Evolutionary conservation across 2,797 vertebrate genomes (phyloP).

Genomic region (Hozukius guyotensis): DNA sequence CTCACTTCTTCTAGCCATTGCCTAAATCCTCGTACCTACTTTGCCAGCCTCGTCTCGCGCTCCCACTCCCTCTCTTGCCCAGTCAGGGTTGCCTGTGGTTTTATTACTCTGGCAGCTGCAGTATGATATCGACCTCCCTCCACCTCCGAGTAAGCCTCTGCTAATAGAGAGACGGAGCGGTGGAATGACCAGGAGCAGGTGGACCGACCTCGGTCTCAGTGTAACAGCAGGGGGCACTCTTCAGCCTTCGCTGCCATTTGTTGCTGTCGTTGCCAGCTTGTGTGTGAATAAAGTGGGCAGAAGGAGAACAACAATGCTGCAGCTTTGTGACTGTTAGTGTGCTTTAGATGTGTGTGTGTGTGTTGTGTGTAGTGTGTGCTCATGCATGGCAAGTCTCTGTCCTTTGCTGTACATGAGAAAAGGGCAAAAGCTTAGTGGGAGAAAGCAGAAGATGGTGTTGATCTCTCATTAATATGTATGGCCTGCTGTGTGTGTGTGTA

Average conservation of each 20-base stretch:
- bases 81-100: constrained; percentile 56
- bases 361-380: constrained; percentile 30
- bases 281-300: constrained; percentile 43
- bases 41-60: constrained; percentile 8
- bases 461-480: constrained; percentile 78
- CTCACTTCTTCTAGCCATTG: constrained; percentile 18
- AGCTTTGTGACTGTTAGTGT: constrained; percentile 43
- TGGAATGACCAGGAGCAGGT: constrained; percentile 43
- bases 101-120: constrained; percentile 60
- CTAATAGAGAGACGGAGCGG: constrained; percentile 61
- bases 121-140: constrained; percentile 59
- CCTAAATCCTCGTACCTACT: constrained; percentile 35
- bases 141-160: constrained; percentile 57
- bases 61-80: constrained; percentile 19
- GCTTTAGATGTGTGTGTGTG: constrained; percentile 16
- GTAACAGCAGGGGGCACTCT: constrained; percentile 82
- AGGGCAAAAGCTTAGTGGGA: constrained; percentile 68
- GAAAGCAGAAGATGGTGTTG: constrained; percentile 58
- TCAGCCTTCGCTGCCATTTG: constrained; percentile 72
- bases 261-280: constrained; percentile 48
- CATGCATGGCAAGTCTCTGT: constrained; percentile 67
- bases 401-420: constrained; percentile 74
- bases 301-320: constrained; percentile 53
- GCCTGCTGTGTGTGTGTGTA: constrained; percentile 42
- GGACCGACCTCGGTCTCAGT: constrained; percentile 35